Conservation (phyloP, 2,888 invertebrate genomes). For the Stenolophus ochropezus region DNA sequence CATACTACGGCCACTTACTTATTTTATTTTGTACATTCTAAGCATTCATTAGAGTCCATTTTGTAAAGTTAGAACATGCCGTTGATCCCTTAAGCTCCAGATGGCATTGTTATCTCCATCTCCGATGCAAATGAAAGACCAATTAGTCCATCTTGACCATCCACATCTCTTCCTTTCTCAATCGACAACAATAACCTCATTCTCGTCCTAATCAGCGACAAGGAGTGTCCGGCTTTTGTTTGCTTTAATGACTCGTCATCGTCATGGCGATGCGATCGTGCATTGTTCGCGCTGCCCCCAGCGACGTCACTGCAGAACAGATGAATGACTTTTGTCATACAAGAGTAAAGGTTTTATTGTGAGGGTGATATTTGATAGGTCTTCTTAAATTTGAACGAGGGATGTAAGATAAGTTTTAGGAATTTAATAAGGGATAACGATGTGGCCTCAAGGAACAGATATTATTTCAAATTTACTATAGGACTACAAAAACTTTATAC, state of each 20-base stretch:
- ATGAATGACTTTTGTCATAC: conserved; percentile 1
- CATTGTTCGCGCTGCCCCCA: conserved; percentile 13
- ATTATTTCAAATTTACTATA: not conserved
- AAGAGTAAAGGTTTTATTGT: conserved; percentile 14
- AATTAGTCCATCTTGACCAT: conserved; percentile 32
- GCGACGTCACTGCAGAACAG: conserved; percentile 16
- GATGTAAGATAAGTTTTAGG: not conserved
- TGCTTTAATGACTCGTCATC: conserved; percentile 17
- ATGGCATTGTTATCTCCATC: not conserved
- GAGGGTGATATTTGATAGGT: conserved; percentile 22
- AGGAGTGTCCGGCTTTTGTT: conserved; percentile 33
- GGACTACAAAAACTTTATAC: too few species aligned
- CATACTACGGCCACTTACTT: too few species aligned
- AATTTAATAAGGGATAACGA: conserved; percentile 19
- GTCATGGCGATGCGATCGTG: conserved; percentile 34
- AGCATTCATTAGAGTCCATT: too few species aligned
- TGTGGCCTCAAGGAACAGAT: not conserved
- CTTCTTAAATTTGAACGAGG: conserved; percentile 16
- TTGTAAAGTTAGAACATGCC: too few species aligned
- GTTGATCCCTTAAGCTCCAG: not conserved
- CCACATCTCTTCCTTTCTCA: not conserved
- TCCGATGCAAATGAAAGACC: conserved; percentile 24
- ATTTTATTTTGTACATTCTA: too few species aligned
- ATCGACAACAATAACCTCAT: conserved; percentile 25
- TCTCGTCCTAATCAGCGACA: conserved; percentile 35